Evolutionary conservation across 2,113 vertebrate species (phyloP), one percentile per base, ranked within the genome.

Genomic region (Corythaixoides concolor): DNA sequence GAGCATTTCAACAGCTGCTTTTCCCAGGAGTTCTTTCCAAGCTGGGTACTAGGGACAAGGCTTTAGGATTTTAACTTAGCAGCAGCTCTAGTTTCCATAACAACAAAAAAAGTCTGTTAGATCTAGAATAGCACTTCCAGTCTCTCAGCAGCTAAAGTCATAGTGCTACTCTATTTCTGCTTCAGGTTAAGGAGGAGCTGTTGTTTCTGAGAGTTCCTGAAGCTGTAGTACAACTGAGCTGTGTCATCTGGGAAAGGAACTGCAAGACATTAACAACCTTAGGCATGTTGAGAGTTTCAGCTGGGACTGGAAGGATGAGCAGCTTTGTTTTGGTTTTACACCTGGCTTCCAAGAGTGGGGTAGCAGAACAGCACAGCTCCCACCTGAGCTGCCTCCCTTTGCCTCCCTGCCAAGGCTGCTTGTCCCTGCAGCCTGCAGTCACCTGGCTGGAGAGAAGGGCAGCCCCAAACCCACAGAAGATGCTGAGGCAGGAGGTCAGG

Each of bases 51-150:
- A 43, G 59, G 90, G 56, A 88, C 20, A 43, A 90, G 60, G 88
- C 80, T 90, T 93, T 4, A 52, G 52, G 72, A 73, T 85, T 91
- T 89, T 35, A 90, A 62, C 74, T 68, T 53, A 76, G 91, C 89
- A 89, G 76, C 86, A 97, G 75, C 56, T 74, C 66, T 64, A n/a
- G 93, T 96, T 95, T 88, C 96, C 93, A 95, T 95, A 96, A 90
- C 94, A 95, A 96, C 96, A 75, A 45, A 41, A 92, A 70, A 73
- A 76, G 55, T 23, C 68, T 60, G 47, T 56, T 81, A 49, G 60
- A 55, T 52, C 39, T 55, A 30, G 64, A 86, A 39, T 21, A 87
- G 80, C 69, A 50, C 52, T 81, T 60, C 53, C 32, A 72, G 73
- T 77, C 68, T 92, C 64, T 21, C 80, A 43, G 80, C 86, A 88